These are phyloP conservation scores for Oncorhynchus nerka DNA, from an alignment of 2,113 vertebrate genomes.

Conservation along the genomic window DNA sequence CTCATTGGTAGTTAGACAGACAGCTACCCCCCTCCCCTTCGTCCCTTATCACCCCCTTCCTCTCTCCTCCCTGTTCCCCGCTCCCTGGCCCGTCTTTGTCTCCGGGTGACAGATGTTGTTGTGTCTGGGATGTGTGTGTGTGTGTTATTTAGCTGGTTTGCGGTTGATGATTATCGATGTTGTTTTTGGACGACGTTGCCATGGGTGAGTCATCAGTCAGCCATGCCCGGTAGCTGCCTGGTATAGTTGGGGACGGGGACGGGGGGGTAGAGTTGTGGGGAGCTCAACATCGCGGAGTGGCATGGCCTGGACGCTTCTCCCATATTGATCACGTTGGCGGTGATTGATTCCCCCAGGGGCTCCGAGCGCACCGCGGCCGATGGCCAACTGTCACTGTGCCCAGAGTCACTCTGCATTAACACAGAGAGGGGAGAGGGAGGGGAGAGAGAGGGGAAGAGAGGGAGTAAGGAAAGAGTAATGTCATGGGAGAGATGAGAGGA, in stretches of 20 bases:
- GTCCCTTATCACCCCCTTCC: too few species aligned
- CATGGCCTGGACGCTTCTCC: constrained; percentile 14
- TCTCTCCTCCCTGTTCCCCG: too few species aligned
- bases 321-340: constrained; percentile 57
- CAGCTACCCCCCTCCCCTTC: too few species aligned
- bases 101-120: constrained; percentile 15
- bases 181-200: constrained; percentile 30
- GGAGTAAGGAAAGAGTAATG: constrained; percentile 7
- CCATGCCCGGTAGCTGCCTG: background rate
- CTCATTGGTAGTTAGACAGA: too few species aligned
- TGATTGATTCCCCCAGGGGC: constrained; percentile 57
- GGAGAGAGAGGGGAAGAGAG: background rate
- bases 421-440: background rate
- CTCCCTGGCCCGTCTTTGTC: constrained; percentile 15
- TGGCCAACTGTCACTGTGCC: constrained; percentile 47
- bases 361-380: constrained; percentile 18
- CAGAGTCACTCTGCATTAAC: constrained; percentile 33
- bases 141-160: background rate
- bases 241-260: background rate
- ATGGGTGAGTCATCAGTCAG: constrained; percentile 43
- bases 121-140: constrained; percentile 15
- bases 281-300: background rate
- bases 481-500: background rate
- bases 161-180: constrained; percentile 23
- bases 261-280: background rate